Percentiles rank a stretch among this genome's conserved stretches.
Conservation (phyloP, 1,140 invertebrate species). For the Luehdorfia chinensis region DNA sequence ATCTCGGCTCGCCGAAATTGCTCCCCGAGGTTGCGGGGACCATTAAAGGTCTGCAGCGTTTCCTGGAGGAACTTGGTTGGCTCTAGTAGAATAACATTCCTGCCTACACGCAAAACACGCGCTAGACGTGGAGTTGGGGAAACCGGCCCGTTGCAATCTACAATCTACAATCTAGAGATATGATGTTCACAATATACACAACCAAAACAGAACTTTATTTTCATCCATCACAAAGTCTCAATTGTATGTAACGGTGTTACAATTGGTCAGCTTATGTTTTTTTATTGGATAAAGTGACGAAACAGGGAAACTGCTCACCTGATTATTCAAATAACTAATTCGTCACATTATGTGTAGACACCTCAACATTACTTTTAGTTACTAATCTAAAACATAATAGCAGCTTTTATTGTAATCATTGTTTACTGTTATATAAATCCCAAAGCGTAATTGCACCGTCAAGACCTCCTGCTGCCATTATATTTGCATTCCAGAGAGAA, state of each 20-base stretch:
- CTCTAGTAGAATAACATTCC: too few species aligned
- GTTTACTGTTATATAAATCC: constrained; percentile 82
- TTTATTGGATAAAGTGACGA: not conserved
- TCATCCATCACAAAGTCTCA: not conserved
- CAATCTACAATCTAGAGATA: too few species aligned
- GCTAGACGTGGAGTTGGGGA: too few species aligned
- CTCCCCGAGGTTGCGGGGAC: too few species aligned
- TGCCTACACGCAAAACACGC: too few species aligned
- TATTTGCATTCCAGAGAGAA: constrained; percentile 81
- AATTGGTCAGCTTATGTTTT: not conserved
- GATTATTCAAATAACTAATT: too few species aligned
- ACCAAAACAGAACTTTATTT: not conserved
- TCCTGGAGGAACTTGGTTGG: too few species aligned
- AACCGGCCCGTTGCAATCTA: too few species aligned
- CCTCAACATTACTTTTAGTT: not conserved
- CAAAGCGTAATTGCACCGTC: constrained; percentile 86
- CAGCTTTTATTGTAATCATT: constrained; percentile 25
- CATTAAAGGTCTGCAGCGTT: too few species aligned
- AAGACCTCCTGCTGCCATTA: constrained; percentile 85
- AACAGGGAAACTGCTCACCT: not conserved
- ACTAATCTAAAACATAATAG: not conserved
- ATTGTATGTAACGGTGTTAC: not conserved
- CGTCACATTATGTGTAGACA: constrained; percentile 8
- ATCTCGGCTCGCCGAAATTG: too few species aligned
- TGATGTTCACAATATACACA: not conserved